Evolutionary conservation across 2,888 invertebrate genomes (phyloP), one percentile per base, ranked within the genome.

Genomic region (Teleiodes luculella): DNA sequence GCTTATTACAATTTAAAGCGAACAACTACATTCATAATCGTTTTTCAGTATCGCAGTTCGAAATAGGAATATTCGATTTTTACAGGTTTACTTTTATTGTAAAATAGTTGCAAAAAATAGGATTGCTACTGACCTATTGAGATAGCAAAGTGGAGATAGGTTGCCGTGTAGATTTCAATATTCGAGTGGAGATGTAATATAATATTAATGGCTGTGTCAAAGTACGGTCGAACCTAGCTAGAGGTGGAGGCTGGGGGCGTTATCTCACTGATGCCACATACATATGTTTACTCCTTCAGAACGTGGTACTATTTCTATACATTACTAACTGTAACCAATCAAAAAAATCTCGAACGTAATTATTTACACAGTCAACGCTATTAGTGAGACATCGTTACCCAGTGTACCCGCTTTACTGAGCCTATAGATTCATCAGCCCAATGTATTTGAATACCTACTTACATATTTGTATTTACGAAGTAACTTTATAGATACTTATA

Each of bases 401-500:
- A 3, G 43, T 20, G 33, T 33, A 13, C 24, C 43, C n/a, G 13
- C 13, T 11, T 4, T 20, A 41, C 39, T 16, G 49, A 43, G 49
- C 31, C 52, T 55, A 52, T 53, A 52, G 53, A 46, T 58, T 57
- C 56, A 52, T 63, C 60, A 57, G 66, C 57, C 63, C 65, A 65
- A 63, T 64, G 62, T 70, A 24, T 24, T 72, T 66, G 64, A 67
- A 66, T 59, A 63, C 60, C 57, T 56, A 41, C 5, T 45, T 36
- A 55, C 48, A 81, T 79, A 80, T 83, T 84, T 87, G 79, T 86
- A 86, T 78, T 80, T 79, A 83, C 73, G 76, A 79, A 78, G 74
- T 84, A 87, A 82, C 74, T 86, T 85, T 86, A 83, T 83, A 86
- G 83, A 82, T 74, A 43, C 43, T 43, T 43, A 76, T 84, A 86